Evolutionary conservation across 2,888 invertebrate genomes (phyloP).

Genomic region (Disparrhopalites patrizii): DNA sequence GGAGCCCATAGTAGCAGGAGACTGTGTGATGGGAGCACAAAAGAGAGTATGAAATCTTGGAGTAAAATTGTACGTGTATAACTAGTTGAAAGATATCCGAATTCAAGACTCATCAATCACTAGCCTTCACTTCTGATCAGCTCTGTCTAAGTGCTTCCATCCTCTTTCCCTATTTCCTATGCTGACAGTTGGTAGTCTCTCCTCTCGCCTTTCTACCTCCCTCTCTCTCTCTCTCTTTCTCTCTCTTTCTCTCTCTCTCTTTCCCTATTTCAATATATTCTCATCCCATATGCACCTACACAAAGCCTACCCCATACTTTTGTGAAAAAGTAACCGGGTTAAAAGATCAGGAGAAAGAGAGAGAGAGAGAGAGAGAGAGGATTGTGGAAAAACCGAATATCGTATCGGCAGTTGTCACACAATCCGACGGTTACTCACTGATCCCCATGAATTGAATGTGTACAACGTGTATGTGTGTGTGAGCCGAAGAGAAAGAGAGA

Average conservation of each 20-base stretch:
- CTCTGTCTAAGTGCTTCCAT: conserved; percentile 34
- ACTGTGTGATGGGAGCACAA: too few relatives aligned
- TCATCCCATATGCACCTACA: neutral
- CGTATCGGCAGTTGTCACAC: conserved; percentile 21
- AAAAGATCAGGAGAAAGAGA: conserved; percentile 24
- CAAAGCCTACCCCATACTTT: too few relatives aligned
- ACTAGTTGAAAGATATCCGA: conserved; percentile 30
- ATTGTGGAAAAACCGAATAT: conserved; percentile 24
- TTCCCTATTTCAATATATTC: neutral
- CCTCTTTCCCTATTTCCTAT: conserved; percentile 27
- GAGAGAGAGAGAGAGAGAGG: too few relatives aligned
- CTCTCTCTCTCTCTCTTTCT: neutral
- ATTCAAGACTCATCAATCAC: conserved; percentile 37
- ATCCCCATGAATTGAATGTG: conserved; percentile 12
- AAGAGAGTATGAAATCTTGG: neutral
- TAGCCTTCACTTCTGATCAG: conserved; percentile 31
- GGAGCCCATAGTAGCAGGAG: too few relatives aligned
- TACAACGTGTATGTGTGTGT: neutral
- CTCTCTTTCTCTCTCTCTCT: neutral
- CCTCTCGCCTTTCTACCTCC: neutral
- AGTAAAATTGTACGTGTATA: conserved; percentile 1
- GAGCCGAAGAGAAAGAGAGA: neutral
- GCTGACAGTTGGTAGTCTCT: conserved; percentile 6
- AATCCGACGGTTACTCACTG: conserved; percentile 17
- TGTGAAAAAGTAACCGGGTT: conserved; percentile 17